Evolutionary conservation across 1,140 invertebrate genomes (phyloP), one percentile per base, ranked within the genome.

Genomic region (Batillaria attramentaria): DNA sequence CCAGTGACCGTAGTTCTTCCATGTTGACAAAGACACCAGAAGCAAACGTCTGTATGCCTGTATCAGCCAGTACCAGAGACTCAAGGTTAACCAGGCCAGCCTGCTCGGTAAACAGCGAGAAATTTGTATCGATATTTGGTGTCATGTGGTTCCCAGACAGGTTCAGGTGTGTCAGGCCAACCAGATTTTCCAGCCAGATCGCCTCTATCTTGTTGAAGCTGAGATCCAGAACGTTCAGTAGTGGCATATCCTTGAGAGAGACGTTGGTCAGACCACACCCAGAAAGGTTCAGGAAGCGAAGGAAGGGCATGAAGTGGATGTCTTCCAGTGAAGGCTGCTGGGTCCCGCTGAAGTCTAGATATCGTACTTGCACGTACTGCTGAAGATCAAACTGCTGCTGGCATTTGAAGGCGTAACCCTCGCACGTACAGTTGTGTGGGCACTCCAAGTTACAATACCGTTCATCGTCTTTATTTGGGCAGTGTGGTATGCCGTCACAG

Each of bases 401-500:
- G 33, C 79, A 80, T 16, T 46, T 80, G 68, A 42, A 76, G 18
- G 74, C 73, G 65, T 76, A 70, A 39, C 74, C 54, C 46, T 68
- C 54, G n/a, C 79, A 77, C 1, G 66, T 72, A 37, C 79, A 80
- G 28, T 54, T 57, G 0, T 41, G 57, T 13, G 79, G 79, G n/a
- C 73, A 80, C 1, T 43, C 37, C 4, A 77, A 31, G 50, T 80
- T 5, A 65, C 79, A 80, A 24, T 76, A 66, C 0, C 68, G 66
- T 41, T 80, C 79, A 24, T 80, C 79, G 50, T 80, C 79, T 28
- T 80, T 66, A 16, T 80, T 20, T 13, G 79, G 79, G 42, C 79
- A 80, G 18, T 80, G 79, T 39, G 74, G 75, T 31, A 70, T 18
- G 31, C 57, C 74, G 68, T 80, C 79, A 37, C 79, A 80, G 0